phyloP scores from a whole-genome alignment of 2,113 vertebrate genomes.

The Rhagologus leucostigma region DNA sequence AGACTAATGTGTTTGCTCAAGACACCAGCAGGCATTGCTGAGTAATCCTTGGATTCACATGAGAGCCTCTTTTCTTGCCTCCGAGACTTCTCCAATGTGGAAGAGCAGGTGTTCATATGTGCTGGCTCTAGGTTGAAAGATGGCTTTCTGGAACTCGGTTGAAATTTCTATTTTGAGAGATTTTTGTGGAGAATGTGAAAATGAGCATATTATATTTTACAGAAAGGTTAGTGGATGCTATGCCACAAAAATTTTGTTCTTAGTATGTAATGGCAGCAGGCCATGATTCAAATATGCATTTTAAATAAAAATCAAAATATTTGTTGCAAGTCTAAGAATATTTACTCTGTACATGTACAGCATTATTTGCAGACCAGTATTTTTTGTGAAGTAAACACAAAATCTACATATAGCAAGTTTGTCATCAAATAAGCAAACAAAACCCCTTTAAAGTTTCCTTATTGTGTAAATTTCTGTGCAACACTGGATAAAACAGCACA shows the following conservation, averaged over 20 bases:
- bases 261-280: background rate
- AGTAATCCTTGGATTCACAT: slow-evolving; percentile 37
- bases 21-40: slow-evolving; percentile 39
- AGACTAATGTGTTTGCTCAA: slow-evolving; percentile 24
- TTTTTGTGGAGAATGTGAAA: background rate
- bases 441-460: background rate
- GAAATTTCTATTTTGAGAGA: background rate
- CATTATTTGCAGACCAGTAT: background rate
- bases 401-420: background rate
- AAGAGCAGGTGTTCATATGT: background rate
- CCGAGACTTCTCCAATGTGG: background rate
- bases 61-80: background rate
- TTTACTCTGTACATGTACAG: background rate
- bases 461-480: background rate
- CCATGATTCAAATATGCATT: background rate
- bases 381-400: background rate
- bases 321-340: background rate
- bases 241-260: background rate
- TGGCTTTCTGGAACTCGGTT: background rate
- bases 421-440: background rate
- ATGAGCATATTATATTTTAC: background rate
- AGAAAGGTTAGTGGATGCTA: background rate
- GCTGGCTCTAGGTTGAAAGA: background rate
- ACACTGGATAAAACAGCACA: background rate
- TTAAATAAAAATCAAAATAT: background rate